Conservation (phyloP, 2,797 vertebrate species). For the Cossypha heuglini region DNA sequence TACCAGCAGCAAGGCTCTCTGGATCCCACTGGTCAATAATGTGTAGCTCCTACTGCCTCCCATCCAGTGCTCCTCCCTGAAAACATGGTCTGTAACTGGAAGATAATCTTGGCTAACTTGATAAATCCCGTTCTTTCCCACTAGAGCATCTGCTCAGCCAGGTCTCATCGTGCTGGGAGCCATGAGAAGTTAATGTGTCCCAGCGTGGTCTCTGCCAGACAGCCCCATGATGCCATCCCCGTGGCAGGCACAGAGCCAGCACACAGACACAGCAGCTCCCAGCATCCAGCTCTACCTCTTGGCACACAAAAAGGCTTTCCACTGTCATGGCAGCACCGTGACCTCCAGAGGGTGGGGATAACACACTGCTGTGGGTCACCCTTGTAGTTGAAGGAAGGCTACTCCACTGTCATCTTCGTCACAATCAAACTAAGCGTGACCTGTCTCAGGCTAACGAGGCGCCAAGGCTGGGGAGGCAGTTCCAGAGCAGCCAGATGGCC, state of each 20-base stretch:
- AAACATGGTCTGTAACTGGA: neutral
- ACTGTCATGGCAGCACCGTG: rapidly evolving
- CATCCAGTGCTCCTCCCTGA: neutral
- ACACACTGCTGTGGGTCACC: neutral
- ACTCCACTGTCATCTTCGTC: rapidly evolving
- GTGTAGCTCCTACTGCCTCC: neutral
- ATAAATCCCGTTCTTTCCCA: neutral
- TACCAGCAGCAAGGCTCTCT: neutral
- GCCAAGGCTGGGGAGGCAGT: neutral
- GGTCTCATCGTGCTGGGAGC: neutral
- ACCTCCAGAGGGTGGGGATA: neutral
- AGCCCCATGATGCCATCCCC: rapidly evolving
- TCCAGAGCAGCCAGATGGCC: neutral
- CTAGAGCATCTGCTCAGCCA: neutral
- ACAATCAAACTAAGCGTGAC: neutral
- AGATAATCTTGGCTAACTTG: neutral
- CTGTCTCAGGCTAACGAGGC: rapidly evolving
- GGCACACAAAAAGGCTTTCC: neutral
- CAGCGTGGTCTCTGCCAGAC: neutral
- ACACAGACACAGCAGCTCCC: rapidly evolving
- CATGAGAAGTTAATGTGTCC: rapidly evolving
- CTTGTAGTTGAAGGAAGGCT: neutral
- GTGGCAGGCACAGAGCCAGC: rapidly evolving
- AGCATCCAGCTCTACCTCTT: neutral
- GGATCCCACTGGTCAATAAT: neutral